Conservation (phyloP, 1,140 invertebrate genomes). For the Brachionus asplanchnoidis region DNA sequence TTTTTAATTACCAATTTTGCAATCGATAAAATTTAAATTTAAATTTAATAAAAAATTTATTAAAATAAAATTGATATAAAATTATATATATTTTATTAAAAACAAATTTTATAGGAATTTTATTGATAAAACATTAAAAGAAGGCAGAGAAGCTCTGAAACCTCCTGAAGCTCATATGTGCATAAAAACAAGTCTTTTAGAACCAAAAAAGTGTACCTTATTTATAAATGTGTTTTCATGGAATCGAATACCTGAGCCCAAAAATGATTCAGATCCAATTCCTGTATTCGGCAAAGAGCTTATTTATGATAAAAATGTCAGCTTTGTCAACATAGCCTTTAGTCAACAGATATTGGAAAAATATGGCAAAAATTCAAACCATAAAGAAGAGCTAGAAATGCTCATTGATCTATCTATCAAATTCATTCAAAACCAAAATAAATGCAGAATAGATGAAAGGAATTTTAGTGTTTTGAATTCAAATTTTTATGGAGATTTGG, state of each 20-base stretch:
- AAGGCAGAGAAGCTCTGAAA: constrained; percentile 8
- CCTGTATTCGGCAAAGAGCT: constrained; percentile 21
- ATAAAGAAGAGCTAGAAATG: background rate
- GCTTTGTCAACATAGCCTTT: background rate
- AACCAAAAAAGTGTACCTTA: constrained; percentile 23
- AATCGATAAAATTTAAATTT: too few species aligned
- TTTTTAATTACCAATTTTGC: background rate
- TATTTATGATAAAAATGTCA: background rate
- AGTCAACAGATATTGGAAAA: background rate
- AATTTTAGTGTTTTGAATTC: background rate
- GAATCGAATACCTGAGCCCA: constrained; percentile 20
- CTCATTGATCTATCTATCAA: background rate
- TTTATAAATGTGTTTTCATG: constrained; percentile 29
- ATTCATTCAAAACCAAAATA: constrained; percentile 12
- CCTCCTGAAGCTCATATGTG: constrained; percentile 3
- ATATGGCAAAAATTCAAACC: constrained; percentile 5
- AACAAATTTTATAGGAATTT: constrained; percentile 5
- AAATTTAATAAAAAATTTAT: background rate
- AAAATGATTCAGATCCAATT: background rate
- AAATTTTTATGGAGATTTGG: background rate
- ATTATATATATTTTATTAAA: too few species aligned
- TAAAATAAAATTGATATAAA: too few species aligned
- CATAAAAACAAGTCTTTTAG: background rate
- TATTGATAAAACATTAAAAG: constrained; percentile 39
- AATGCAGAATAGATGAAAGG: background rate